These are phyloP conservation scores for Caenorhabditis sp. DNA, from an alignment of 2,888 invertebrate genomes.

Conservation along the genomic window DNA sequence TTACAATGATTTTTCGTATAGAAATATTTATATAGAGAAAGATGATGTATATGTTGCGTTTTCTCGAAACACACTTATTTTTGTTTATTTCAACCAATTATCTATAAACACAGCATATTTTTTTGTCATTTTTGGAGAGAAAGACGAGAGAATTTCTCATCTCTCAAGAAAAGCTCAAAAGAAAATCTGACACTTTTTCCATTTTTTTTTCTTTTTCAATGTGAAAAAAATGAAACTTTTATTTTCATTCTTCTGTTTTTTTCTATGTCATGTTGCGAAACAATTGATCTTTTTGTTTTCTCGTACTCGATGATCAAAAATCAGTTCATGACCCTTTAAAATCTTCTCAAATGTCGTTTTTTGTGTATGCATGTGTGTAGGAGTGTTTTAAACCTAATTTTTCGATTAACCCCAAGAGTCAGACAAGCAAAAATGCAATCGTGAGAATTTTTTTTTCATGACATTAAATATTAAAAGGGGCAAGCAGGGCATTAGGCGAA, in stretches of 20 bases:
- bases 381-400: not conserved
- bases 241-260: not conserved
- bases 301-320: not conserved
- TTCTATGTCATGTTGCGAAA: not conserved
- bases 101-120: not conserved
- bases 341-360: no score
- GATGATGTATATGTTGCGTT: not conserved
- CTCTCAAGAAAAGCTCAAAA: slow-evolving; percentile 1
- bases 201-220: not conserved
- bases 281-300: not conserved
- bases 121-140: not conserved
- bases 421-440: not conserved
- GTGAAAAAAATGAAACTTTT: not conserved
- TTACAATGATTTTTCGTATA: not conserved
- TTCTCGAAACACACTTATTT: not conserved
- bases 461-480: not conserved
- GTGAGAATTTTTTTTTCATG: not conserved
- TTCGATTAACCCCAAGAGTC: not conserved
- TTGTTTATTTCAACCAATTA: not conserved
- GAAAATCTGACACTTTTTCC: not conserved
- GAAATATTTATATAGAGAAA: no score
- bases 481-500: not conserved
- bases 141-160: not conserved
- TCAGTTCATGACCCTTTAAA: not conserved
- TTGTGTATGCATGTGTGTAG: not conserved